phyloP scores from a whole-genome alignment of 2,888 invertebrate species.

The Nysson spinosus region DNA sequence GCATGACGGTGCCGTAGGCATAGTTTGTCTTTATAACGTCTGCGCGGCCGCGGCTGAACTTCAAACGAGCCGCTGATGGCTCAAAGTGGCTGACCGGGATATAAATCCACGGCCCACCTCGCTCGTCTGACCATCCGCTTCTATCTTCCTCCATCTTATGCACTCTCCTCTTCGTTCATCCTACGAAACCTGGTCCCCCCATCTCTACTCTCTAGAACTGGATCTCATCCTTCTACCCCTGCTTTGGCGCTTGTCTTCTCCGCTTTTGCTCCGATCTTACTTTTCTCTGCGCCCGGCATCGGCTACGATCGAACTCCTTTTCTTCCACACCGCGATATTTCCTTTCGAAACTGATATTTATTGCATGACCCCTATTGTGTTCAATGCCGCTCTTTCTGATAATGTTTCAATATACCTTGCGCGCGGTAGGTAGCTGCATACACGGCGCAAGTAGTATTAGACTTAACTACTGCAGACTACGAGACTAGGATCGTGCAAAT shows the following conservation, averaged over 20 bases:
- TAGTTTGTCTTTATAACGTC: constrained; percentile 78
- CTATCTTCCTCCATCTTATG: constrained; percentile 28
- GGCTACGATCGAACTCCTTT: constrained; percentile 13
- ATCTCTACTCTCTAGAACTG: constrained; percentile 12
- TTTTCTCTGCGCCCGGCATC: constrained; percentile 11
- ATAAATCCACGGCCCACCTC: constrained; percentile 76
- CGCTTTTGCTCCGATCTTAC: not conserved
- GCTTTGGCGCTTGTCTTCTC: constrained; percentile 1
- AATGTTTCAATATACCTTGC: constrained; percentile 15
- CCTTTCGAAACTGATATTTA: constrained; percentile 28
- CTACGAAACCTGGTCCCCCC: not conserved
- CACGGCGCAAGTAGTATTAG: too few relatives aligned
- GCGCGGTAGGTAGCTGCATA: too few relatives aligned
- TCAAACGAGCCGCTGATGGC: constrained; percentile 78
- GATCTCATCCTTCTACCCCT: constrained; percentile 23
- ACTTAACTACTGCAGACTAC: too few relatives aligned
- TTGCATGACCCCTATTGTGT: constrained; percentile 15
- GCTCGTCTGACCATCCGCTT: constrained; percentile 52
- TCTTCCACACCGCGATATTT: constrained; percentile 26
- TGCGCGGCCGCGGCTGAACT: constrained; percentile 73
- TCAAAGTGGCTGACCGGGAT: constrained; percentile 76
- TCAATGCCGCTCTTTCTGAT: constrained; percentile 31
- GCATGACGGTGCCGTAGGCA: constrained; percentile 76
- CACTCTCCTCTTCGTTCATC: constrained; percentile 26
- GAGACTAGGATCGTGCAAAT: constrained; percentile 10